Conservation (phyloP, 2,888 invertebrate genomes). For the Synanthedon vespiformis region DNA sequence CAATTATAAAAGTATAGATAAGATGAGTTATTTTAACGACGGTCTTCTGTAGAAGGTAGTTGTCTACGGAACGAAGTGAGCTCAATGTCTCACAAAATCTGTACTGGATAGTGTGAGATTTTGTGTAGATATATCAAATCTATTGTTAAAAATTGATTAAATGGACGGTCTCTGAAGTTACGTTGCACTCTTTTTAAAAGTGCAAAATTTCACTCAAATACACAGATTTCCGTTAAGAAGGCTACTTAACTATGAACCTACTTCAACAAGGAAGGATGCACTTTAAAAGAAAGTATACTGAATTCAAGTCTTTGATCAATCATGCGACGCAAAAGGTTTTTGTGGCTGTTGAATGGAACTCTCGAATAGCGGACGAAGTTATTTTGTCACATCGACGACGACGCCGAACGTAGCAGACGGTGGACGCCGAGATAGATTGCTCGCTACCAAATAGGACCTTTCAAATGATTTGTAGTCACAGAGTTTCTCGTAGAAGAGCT, state of each 20-base stretch:
- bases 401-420: constrained; percentile 31
- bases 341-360: constrained; percentile 53
- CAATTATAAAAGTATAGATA: too few relatives aligned
- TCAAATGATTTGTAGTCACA: constrained; percentile 34
- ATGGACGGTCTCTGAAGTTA: neutral
- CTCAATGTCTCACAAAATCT: too few relatives aligned
- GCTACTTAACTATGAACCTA: neutral
- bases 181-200: neutral
- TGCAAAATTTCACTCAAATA: neutral
- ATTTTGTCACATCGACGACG: constrained; percentile 45
- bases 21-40: too few relatives aligned
- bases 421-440: constrained; percentile 48
- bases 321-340: constrained; percentile 58
- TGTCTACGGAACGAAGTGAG: too few relatives aligned
- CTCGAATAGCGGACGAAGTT: constrained; percentile 39
- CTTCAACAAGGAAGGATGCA: constrained; percentile 20
- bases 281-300: constrained; percentile 39
- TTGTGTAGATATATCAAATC: neutral
- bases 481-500: neutral
- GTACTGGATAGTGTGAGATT: neutral
- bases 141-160: too few relatives aligned
- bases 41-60: too few relatives aligned
- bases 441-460: constrained; percentile 37
- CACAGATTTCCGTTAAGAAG: neutral
- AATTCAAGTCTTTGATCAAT: constrained; percentile 62